Evolutionary conservation across 2,888 invertebrate species (phyloP).

Genomic region (Oasisia sp.): DNA sequence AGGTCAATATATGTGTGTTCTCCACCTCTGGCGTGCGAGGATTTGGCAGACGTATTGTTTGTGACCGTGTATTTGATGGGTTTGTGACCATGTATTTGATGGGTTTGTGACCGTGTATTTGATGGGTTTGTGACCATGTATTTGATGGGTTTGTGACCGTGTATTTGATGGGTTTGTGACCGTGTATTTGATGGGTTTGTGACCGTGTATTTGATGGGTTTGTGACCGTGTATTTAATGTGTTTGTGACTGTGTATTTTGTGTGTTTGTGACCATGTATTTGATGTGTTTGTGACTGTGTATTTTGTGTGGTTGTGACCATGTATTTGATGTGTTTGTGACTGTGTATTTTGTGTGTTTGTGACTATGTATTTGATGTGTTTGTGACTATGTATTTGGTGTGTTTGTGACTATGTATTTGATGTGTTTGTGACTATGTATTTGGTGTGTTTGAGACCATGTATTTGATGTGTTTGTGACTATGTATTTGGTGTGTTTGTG

Average conservation of each 20-base stretch:
- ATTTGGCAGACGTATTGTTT: too few species aligned
- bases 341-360: background rate
- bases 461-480: too few species aligned
- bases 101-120: background rate
- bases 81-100: too few species aligned
- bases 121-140: background rate
- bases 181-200: background rate
- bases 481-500: too few species aligned
- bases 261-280: background rate
- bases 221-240: background rate
- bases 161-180: background rate
- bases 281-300: background rate
- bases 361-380: background rate
- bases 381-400: background rate
- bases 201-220: too few species aligned
- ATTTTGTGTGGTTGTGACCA: background rate
- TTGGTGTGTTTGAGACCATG: background rate
- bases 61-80: too few species aligned
- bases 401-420: background rate
- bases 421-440: background rate
- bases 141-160: background rate
- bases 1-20: too few species aligned
- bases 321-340: background rate
- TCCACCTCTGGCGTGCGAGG: too few species aligned
- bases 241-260: background rate